Base-by-base conservation (phyloP, 2,113 vertebrate genomes). In the Rhombomys opimus region DNA sequence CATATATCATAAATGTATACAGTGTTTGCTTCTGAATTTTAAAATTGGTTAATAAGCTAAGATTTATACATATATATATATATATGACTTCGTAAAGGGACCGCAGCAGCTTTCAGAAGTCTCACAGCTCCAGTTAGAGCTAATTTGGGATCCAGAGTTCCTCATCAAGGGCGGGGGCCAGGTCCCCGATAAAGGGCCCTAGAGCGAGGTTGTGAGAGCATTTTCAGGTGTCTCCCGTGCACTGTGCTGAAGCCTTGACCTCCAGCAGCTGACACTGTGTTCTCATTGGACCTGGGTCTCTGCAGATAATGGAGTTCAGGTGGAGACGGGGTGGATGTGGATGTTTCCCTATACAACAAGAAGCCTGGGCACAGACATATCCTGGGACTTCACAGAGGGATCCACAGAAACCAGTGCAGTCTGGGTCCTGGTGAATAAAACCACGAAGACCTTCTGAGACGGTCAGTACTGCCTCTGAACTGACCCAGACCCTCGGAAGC, bases 391-490 rank as follows among this genome's bases (percentile, higher is more conserved):
- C 35, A 10, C 27, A 20, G n/a, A 30, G 23, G 70, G 23, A 10
- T 15, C 23, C 7, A 41, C 6, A 0, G 17, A 27, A 23, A 13
- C 14, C 5, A 25, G 10, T 0, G 46, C 14, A 30, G 1, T 30
- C 35, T 12, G 50, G 5, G 52, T 15, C 46, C 0, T 50, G 20
- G 25, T 1, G 72, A 35, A 63, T n/a, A 41, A 59, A 57, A 18
- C 0, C 17, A 20, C 11, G 2, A 8, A 50, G 68, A 18, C 25
- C 7, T 38, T 73, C 95, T 17, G 11, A 41, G 38, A 32, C 27
- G 3, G 6, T 9, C 15, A 27, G 32, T 72, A 30, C 23, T 1
- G 63, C 35, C 41, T 80, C 73, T 32, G 52, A 87, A 23, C 57
- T 10, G 61, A 76, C 23, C 17, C 13, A 5, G 41, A 2, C 35